Conservation (phyloP, 2,797 vertebrate genomes). For the Pseudomugil tenellus region DNA sequence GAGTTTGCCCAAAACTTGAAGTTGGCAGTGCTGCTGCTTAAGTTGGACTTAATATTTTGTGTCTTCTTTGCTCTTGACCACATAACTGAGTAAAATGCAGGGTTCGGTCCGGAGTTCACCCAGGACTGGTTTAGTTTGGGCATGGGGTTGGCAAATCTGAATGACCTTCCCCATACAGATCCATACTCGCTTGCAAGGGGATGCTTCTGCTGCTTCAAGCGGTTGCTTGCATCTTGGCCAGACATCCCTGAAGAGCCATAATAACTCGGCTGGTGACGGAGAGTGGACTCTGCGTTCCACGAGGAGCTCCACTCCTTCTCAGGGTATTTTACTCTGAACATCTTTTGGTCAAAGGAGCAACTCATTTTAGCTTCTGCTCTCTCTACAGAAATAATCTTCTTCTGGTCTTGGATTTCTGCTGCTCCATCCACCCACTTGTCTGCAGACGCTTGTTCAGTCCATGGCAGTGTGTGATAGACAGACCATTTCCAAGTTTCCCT, state of each 20-base stretch:
- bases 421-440: slow-evolving; percentile 16
- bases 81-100: slow-evolving; percentile 30
- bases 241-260: slow-evolving; percentile 5
- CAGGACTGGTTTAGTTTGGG: slow-evolving; percentile 52
- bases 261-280: slow-evolving; percentile 13
- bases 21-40: slow-evolving; percentile 19
- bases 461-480: slow-evolving; percentile 18
- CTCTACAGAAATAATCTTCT: slow-evolving; percentile 27
- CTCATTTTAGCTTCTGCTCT: slow-evolving; percentile 31
- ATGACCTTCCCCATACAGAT: slow-evolving; percentile 66
- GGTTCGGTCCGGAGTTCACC: slow-evolving; percentile 44
- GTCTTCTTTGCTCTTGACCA: slow-evolving; percentile 45
- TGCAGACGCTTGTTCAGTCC: slow-evolving; percentile 11
- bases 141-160: slow-evolving; percentile 69
- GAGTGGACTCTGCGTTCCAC: slow-evolving; percentile 48
- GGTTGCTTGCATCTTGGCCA: not conserved
- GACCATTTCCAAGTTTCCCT: slow-evolving; percentile 64
- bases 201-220: slow-evolving; percentile 18
- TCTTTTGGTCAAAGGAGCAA: slow-evolving; percentile 37
- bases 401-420: slow-evolving; percentile 46
- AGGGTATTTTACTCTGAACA: slow-evolving; percentile 47
- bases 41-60: slow-evolving; percentile 16
- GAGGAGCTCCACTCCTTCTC: slow-evolving; percentile 57
- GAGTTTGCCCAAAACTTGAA: slow-evolving; percentile 60
- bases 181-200: slow-evolving; percentile 21